These are phyloP conservation scores for Agrotis ipsilon DNA, from an alignment of 2,888 invertebrate species.

Conservation along the genomic window DNA sequence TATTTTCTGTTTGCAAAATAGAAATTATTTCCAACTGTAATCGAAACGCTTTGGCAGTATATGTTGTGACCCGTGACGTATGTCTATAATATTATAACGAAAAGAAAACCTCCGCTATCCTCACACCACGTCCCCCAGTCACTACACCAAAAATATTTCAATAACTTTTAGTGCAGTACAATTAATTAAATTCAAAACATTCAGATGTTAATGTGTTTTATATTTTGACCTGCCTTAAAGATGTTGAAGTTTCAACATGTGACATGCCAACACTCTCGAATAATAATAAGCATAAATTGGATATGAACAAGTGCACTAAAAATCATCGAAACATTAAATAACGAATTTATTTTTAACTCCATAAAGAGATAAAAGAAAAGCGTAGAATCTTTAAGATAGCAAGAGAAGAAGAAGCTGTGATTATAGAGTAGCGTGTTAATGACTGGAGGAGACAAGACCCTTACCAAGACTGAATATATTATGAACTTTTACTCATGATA, in stretches of 20 bases:
- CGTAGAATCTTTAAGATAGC: slow-evolving; percentile 74
- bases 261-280: neutral
- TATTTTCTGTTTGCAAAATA: slow-evolving; percentile 14
- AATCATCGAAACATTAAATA: slow-evolving; percentile 74
- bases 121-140: slow-evolving; percentile 88
- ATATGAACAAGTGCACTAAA: slow-evolving; percentile 69
- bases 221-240: neutral
- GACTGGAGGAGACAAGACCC: slow-evolving; percentile 82
- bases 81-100: slow-evolving; percentile 29
- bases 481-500: slow-evolving; percentile 55
- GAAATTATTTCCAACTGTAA: slow-evolving; percentile 39
- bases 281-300: neutral
- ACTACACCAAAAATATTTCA: slow-evolving; percentile 75
- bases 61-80: slow-evolving; percentile 64
- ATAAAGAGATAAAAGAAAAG: slow-evolving; percentile 70
- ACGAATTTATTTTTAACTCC: slow-evolving; percentile 55
- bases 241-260: neutral
- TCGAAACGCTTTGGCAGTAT: slow-evolving; percentile 62
- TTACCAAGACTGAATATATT: slow-evolving; percentile 63
- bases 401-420: slow-evolving; percentile 81
- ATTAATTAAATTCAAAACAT: neutral
- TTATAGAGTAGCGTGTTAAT: slow-evolving; percentile 75
- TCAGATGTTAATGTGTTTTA: neutral
- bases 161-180: slow-evolving; percentile 68
- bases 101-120: slow-evolving; percentile 66